Conservation (phyloP, 2,888 invertebrate species). For the Leucania comma region DNA sequence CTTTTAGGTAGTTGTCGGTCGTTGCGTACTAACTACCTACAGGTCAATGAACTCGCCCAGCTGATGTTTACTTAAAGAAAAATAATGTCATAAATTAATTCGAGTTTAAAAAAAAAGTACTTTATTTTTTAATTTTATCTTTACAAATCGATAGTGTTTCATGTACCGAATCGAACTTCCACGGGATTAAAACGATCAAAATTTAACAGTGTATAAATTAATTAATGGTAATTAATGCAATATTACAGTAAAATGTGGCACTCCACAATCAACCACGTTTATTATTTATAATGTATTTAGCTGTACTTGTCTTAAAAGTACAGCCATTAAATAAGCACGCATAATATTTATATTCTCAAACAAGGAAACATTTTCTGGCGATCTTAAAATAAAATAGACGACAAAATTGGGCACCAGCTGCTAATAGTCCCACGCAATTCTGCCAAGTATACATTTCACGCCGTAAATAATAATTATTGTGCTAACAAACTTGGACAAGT, state of each 20-base stretch:
- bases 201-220: no score
- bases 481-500: constrained; percentile 20
- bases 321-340: neutral
- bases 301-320: neutral
- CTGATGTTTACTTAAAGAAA: no score
- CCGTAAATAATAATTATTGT: constrained; percentile 26
- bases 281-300: neutral
- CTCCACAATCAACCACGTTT: neutral
- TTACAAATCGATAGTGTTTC: no score
- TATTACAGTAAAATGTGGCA: neutral
- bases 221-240: no score
- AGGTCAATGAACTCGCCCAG: no score
- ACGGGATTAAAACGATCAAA: no score
- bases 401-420: constrained; percentile 40
- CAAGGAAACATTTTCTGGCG: constrained; percentile 12
- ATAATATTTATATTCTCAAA: constrained; percentile 6
- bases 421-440: constrained; percentile 47
- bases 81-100: no score
- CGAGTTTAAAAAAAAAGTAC: no score
- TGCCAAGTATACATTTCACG: constrained; percentile 38
- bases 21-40: no score
- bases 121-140: no score
- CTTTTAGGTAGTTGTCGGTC: no score
- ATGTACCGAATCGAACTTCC: no score
- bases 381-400: constrained; percentile 31